Evolutionary conservation across 2,113 vertebrate genomes (phyloP), one percentile per base, ranked within the genome.

Genomic region (Planiliza haematocheilus): DNA sequence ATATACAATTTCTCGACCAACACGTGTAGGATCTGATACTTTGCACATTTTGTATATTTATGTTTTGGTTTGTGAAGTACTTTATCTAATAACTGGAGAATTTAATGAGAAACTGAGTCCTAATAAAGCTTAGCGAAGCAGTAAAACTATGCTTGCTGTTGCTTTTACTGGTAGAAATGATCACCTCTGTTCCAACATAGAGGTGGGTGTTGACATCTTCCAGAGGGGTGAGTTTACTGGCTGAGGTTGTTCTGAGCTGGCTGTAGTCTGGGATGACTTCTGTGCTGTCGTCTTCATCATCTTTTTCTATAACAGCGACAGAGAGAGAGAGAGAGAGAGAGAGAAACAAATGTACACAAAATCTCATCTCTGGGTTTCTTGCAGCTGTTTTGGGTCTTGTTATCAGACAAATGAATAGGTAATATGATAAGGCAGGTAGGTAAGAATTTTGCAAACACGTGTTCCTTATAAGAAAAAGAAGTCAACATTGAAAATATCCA

Each of bases 141-240:
- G 9, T 16, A 17, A 49, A 63, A 53, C 10, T 21, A 8, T 63
- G 17, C 20, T 39, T 14, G 4, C n/a, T 39, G 52, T 14, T 55
- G 20, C 34, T 56, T 55, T 64, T 38, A 3, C 4, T 12, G n/a
- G 7, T 16, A 41, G 20, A 51, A 57, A 39, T 45, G 11, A 56
- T 93, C 90, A 98, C 97, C 93, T 97, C 94, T 16, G 96, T 99
- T 82, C 96, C 97, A 49, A 93, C 82, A 36, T 92, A 97, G 69
- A 97, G 91, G 46, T 85, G 91, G 0, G 94, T 96, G 74, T 92
- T 95, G 88, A 97, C 88, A 30, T 91, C 90, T 0, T 95, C 81
- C 64, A 95, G 80, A 0, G 62, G 17, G 45, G 82, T 90, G 20
- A 91, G 82, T 3, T 84, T 69, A 80, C 93, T 94, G 66, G 63